A percentile compares a stretch with the other conserved stretches of the same genome.
Conservation (phyloP, 2,888 invertebrate genomes). For the Tholera decimalis region DNA sequence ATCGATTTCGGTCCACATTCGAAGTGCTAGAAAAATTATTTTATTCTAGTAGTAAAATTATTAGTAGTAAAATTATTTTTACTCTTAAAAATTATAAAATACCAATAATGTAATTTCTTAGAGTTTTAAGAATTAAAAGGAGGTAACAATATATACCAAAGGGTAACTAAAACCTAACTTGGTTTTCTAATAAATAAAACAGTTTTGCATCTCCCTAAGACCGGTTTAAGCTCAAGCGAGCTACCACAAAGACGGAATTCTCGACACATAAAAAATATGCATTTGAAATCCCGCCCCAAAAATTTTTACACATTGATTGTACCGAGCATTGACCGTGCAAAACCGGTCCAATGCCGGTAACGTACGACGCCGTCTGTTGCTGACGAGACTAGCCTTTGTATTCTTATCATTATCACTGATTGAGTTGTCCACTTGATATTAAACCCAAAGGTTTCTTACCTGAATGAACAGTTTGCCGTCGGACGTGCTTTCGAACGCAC, state of each 20-base stretch:
- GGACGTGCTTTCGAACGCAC: slow-evolving; percentile 74
- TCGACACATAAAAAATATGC: slow-evolving; percentile 44
- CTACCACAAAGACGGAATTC: slow-evolving; percentile 29
- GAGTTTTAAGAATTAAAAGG: no score
- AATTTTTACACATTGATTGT: slow-evolving; percentile 60
- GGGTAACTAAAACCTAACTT: no score
- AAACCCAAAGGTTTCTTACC: slow-evolving; percentile 74
- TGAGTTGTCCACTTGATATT: slow-evolving; percentile 85
- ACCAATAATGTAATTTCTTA: no score
- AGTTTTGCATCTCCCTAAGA: slow-evolving; percentile 4
- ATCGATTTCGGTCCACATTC: no score
- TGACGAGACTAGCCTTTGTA: slow-evolving; percentile 69
- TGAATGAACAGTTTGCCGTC: slow-evolving; percentile 75
- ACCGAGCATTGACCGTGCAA: slow-evolving; percentile 71
- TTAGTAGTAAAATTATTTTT: no score
- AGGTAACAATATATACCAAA: no score
- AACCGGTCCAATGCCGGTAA: slow-evolving; percentile 73
- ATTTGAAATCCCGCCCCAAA: slow-evolving; percentile 44
- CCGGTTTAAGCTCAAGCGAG: slow-evolving; percentile 39
- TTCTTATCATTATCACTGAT: slow-evolving; percentile 82
- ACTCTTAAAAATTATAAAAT: no score
- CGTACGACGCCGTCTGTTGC: slow-evolving; percentile 58
- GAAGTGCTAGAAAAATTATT: no score
- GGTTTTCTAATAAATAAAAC: slow-evolving; percentile 19
- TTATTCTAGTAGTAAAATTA: no score